Evolutionary conservation across 2,888 invertebrate species (phyloP), one percentile per base, ranked within the genome.

Genomic region (Cheilosia vernalis): DNA sequence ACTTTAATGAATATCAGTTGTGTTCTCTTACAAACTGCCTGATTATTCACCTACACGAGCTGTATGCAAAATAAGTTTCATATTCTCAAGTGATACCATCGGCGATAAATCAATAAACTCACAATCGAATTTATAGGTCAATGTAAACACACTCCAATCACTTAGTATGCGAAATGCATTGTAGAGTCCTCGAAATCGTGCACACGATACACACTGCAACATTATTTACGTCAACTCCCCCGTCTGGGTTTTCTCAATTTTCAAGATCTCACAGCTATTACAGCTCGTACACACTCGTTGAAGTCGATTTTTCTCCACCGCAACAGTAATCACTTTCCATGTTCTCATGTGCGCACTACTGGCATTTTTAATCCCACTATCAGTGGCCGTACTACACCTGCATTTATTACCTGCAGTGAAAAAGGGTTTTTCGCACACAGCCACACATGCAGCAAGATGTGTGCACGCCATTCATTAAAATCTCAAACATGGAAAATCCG

Each of bases 401-500:
- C 61, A 60, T 24, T 33, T 64, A 55, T 37, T 60, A 51, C 17
- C 40, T 58, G 24, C 58, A 64, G 24, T 49, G 70, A 24, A 21
- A 44, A 44, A 67, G 73, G 66, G n/a, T 66, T 73, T 73, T 40
- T 63, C 74, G n/a, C 67, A 56, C 61, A 67, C 55, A 47, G 44
- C 47, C 66, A 37, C 13, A 53, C 37, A 58, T 17, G 30, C 73
- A 42, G 47, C 24, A 3, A 30, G 40, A 58, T 60, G 77, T 61
- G 60, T 76, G 70, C 78, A 27, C 55, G 55, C 84, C 79, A 80
- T 84, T 80, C 79, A 84, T 80, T 84, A 84, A 84, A 79, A 79
- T 80, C 79, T 79, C 74, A 79, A 84, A 79, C 79, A 60, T 74
- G 60, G 58, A 47, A 84, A 79, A 84, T 84, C 74, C 74, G 69